These are phyloP conservation scores for Tetheella fluctuosa DNA, from an alignment of 2,888 invertebrate genomes.

Conservation along the genomic window DNA sequence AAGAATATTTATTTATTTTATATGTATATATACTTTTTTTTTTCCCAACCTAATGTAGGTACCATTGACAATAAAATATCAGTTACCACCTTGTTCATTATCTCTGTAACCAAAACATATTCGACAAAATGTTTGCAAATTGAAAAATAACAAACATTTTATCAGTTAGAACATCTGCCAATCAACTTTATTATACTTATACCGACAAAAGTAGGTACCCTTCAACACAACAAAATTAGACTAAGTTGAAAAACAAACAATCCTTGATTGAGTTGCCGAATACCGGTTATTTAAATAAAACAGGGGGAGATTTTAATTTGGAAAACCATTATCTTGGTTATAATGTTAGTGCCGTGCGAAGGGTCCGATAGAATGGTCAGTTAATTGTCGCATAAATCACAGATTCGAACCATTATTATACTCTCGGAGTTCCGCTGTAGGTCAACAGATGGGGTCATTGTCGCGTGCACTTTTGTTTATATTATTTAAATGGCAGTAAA, in stretches of 20 bases:
- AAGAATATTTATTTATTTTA: too few relatives aligned
- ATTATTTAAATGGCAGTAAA: constrained; percentile 46
- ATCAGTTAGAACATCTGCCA: constrained; percentile 62
- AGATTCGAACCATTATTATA: constrained; percentile 52
- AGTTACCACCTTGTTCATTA: constrained; percentile 3
- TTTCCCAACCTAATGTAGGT: too few relatives aligned
- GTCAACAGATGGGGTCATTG: constrained; percentile 70
- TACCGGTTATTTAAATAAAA: constrained; percentile 65
- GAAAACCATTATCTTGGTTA: constrained; percentile 61
- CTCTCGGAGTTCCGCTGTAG: constrained; percentile 48
- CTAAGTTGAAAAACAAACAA: constrained; percentile 77
- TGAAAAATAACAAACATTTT: constrained; percentile 57
- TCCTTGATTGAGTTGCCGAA: constrained; percentile 67
- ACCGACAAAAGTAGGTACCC: constrained; percentile 50
- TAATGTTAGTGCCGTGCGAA: constrained; percentile 28
- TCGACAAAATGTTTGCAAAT: constrained; percentile 34
- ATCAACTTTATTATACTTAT: constrained; percentile 50
- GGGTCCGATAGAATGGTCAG: constrained; percentile 72
- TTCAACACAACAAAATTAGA: constrained; percentile 61
- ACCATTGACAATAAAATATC: background rate
- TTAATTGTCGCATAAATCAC: constrained; percentile 81
- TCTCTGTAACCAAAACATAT: constrained; percentile 11
- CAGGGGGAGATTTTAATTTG: constrained; percentile 69
- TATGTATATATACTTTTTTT: too few relatives aligned
- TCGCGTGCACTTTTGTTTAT: constrained; percentile 57